Conservation (phyloP, 2,113 vertebrate species). For the Centropus unirufus region DNA sequence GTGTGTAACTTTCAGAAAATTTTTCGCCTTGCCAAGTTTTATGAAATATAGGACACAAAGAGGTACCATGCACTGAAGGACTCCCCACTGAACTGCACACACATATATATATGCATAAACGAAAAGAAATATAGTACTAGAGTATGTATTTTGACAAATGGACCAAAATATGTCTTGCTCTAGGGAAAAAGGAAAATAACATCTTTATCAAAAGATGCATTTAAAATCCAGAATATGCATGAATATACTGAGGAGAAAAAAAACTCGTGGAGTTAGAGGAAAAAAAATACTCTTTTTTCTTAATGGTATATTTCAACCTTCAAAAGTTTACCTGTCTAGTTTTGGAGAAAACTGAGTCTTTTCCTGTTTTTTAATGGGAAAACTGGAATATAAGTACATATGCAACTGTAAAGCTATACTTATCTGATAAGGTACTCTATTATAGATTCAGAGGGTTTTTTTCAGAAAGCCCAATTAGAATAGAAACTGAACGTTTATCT, state of each 20-base stretch:
- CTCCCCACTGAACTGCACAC: background rate
- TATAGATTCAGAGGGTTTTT: background rate
- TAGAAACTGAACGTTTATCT: background rate
- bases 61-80: background rate
- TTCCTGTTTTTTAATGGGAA: background rate
- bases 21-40: background rate
- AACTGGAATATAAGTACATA: background rate
- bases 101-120: background rate
- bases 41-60: background rate
- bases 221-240: background rate
- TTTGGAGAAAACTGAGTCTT: background rate
- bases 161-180: background rate
- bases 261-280: background rate
- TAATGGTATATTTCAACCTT: background rate
- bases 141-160: background rate
- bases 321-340: background rate
- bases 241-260: background rate
- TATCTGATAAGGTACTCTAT: background rate
- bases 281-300: background rate
- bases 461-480: background rate
- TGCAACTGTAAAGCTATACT: background rate
- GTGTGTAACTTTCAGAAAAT: background rate
- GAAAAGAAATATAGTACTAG: background rate
- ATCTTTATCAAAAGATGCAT: background rate
- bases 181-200: background rate